Base-by-base conservation (phyloP, 2,113 vertebrate species). In the Gnathonemus echidnorhynchus region DNA sequence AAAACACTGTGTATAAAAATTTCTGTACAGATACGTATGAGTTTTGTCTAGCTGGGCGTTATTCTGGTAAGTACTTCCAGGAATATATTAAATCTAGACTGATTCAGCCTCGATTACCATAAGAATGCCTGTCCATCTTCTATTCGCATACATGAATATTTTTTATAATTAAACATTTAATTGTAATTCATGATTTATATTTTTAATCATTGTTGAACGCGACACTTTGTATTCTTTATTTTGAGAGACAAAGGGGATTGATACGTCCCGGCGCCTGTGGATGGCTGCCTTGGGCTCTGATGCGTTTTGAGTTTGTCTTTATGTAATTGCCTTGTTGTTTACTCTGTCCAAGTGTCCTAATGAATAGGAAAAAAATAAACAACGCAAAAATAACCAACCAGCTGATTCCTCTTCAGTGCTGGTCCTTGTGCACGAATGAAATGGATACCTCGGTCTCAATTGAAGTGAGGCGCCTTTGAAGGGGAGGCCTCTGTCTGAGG, bases 401-500 rank as follows among this genome's bases (percentile, higher is more conserved):
- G 96, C 96, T 92, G 96, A 97, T 94, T 96, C 96, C 95, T 96
- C 97, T 97, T 97, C 97, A 97, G 97, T 97, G 97, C 95, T 95
- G 96, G 96, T 95, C 95, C 96, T 97, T 96, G 97, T 96, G 97
- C 92, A 93, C 96, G 95, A 96, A 97, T 96, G 96, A 97, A 97
- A 96, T 96, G 96, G 97, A 97, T 97, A 97, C 97, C 95, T 97
- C 95, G 95, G 95, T 97, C 97, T 98, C 97, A 97, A 97, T 98
- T 98, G 97, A 97, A 97, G 96, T 96, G 94, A 96, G 93, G 96
- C 96, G 96, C 96, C 97, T 99, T 98, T 99, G 97, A 99, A 98
- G 98, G 98, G 96, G 95, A 96, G 97, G 96, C 98, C 98, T 97
- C 97, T 98, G 98, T 98, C 97, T 97, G 95, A 98, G 95, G 96